These are phyloP conservation scores for Acronicta leporina DNA, from an alignment of 2,888 invertebrate species.

Conservation along the genomic window DNA sequence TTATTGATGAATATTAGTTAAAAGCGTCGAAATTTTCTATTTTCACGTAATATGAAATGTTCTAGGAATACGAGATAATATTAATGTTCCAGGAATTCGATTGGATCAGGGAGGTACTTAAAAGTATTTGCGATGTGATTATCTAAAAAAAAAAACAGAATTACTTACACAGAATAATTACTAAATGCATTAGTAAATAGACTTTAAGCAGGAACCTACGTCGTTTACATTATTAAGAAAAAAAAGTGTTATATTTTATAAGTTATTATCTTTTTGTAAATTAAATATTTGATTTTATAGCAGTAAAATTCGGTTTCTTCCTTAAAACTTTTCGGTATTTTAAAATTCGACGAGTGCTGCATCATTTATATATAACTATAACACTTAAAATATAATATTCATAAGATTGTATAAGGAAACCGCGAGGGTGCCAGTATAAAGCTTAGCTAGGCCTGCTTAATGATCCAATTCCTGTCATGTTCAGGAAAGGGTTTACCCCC, in stretches of 20 bases:
- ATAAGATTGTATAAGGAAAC: constrained; percentile 65
- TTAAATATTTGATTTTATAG: not conserved
- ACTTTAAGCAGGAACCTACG: no score
- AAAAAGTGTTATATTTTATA: no score
- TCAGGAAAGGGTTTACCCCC: constrained; percentile 89
- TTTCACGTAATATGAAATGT: not conserved
- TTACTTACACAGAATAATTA: no score
- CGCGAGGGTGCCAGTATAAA: constrained; percentile 77
- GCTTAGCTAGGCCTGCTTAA: constrained; percentile 87
- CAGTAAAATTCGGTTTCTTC: constrained; percentile 30
- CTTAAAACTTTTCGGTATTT: constrained; percentile 34
- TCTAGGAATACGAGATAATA: constrained; percentile 17
- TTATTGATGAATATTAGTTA: constrained; percentile 64
- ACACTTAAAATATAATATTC: constrained; percentile 64
- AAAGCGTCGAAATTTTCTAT: constrained; percentile 16
- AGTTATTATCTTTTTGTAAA: no score
- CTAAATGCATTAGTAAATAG: no score
- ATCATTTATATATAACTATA: constrained; percentile 59
- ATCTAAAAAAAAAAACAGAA: no score
- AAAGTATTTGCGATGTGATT: not conserved
- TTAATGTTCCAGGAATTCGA: constrained; percentile 5
- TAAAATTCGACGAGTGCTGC: constrained; percentile 41
- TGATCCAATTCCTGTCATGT: constrained; percentile 89
- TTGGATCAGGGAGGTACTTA: not conserved
- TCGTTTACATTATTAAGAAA: no score